Conservation (phyloP, 2,113 vertebrate species). For the Oreotrochilus melanogaster region DNA sequence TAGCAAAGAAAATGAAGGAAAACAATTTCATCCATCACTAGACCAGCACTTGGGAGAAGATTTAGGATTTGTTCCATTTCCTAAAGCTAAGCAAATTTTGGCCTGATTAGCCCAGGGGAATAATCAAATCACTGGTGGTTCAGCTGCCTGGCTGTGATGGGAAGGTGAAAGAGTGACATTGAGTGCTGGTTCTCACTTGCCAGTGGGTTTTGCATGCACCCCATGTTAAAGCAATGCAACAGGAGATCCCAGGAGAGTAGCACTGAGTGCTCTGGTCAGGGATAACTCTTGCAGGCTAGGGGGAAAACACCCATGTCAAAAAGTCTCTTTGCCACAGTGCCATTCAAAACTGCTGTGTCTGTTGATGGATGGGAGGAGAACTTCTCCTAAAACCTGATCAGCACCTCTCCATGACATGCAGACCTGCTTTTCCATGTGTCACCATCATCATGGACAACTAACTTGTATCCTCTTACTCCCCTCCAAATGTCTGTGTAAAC, state of each 20-base stretch:
- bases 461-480: neutral
- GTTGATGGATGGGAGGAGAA: neutral
- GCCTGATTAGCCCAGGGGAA: neutral
- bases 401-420: neutral
- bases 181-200: neutral
- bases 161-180: neutral
- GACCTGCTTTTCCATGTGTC: neutral
- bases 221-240: neutral
- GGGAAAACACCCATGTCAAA: neutral
- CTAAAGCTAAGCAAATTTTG: constrained; percentile 26
- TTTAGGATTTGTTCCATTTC: constrained; percentile 21
- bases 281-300: neutral
- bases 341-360: neutral
- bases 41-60: constrained; percentile 6
- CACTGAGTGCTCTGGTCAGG: neutral
- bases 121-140: neutral
- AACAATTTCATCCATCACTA: constrained; percentile 56
- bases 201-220: neutral
- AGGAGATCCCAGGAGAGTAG: neutral
- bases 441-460: neutral
- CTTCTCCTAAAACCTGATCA: neutral
- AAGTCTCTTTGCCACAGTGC: neutral
- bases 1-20: constrained; percentile 34
- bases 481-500: neutral
- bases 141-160: neutral